phyloP scores from a whole-genome alignment of 2,113 vertebrate species.

The Dipodomys spectabilis region DNA sequence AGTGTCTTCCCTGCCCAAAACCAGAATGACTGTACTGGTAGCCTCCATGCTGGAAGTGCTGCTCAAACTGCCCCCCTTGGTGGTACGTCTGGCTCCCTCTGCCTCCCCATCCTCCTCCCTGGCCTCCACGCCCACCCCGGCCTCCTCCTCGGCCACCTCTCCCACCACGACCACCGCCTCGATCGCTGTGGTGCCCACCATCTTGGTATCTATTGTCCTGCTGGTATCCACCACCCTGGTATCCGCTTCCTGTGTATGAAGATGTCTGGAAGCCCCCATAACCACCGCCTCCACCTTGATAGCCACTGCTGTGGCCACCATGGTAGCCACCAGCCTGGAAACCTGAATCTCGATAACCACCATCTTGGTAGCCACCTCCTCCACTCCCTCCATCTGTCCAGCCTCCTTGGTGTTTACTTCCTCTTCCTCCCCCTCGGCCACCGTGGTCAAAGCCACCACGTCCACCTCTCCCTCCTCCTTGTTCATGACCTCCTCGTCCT shows the following conservation, averaged over 20 bases:
- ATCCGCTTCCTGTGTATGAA: slow-evolving; percentile 87
- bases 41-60: slow-evolving; percentile 99
- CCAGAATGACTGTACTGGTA: slow-evolving; percentile 97
- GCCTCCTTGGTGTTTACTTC: slow-evolving; percentile 92
- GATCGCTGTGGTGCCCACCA: slow-evolving; percentile 88
- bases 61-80: slow-evolving; percentile 98
- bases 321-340: slow-evolving; percentile 88
- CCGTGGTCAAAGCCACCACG: slow-evolving; percentile 90
- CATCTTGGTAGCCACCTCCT: slow-evolving; percentile 87
- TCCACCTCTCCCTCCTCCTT: slow-evolving; percentile 88
- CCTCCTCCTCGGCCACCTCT: slow-evolving; percentile 88
- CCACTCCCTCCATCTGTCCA: slow-evolving; percentile 90
- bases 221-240: slow-evolving; percentile 89
- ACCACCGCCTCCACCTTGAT: slow-evolving; percentile 88
- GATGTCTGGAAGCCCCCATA: slow-evolving; percentile 87
- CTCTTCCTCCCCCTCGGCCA: slow-evolving; percentile 88
- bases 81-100: slow-evolving; percentile 94
- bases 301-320: slow-evolving; percentile 86
- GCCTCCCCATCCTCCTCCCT: slow-evolving; percentile 93
- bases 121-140: slow-evolving; percentile 87
- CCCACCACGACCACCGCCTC: slow-evolving; percentile 88
- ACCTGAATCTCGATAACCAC: slow-evolving; percentile 87
- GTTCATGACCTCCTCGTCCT: slow-evolving; percentile 91
- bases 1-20: slow-evolving; percentile 96
- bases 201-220: slow-evolving; percentile 92